A percentile compares a stretch with the other conserved stretches of the same genome.
Conservation (phyloP, 2,797 vertebrate genomes). For the Heliangelus exortis region DNA sequence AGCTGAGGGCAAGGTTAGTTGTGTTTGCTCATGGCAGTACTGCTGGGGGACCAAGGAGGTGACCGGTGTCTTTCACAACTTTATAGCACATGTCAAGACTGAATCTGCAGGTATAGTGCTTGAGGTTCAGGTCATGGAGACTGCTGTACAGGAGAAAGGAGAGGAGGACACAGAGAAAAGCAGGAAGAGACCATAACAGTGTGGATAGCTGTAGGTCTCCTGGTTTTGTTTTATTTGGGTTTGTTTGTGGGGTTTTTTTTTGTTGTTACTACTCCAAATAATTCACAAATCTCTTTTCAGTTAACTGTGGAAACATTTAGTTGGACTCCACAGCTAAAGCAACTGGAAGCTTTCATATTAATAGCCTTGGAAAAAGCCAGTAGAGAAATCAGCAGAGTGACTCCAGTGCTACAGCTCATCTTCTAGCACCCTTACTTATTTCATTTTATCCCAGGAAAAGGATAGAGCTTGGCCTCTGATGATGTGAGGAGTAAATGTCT, state of each 20-base stretch:
- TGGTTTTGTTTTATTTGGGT: not conserved
- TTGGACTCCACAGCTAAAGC: not conserved
- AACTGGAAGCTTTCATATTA: slow-evolving; percentile 17
- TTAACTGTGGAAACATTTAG: slow-evolving; percentile 31
- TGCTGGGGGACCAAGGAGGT: not conserved
- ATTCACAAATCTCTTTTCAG: not conserved
- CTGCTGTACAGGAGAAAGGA: not conserved
- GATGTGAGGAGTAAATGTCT: not conserved
- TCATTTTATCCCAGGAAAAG: not conserved
- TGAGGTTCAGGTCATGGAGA: not conserved
- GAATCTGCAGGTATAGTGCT: not conserved
- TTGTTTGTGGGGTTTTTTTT: not conserved
- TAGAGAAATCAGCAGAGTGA: not conserved
- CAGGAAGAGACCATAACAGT: not conserved
- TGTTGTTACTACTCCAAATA: not conserved
- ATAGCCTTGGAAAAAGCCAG: not conserved
- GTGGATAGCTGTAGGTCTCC: not conserved
- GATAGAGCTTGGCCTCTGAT: not conserved
- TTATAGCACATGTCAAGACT: not conserved
- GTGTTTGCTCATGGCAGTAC: accelerated
- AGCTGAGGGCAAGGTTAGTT: not conserved
- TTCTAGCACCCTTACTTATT: not conserved
- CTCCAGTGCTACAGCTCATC: not conserved
- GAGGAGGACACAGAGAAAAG: not conserved
- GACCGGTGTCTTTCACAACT: not conserved